phyloP scores from a whole-genome alignment of 2,113 vertebrate species.

The Scytalopus superciliaris region DNA sequence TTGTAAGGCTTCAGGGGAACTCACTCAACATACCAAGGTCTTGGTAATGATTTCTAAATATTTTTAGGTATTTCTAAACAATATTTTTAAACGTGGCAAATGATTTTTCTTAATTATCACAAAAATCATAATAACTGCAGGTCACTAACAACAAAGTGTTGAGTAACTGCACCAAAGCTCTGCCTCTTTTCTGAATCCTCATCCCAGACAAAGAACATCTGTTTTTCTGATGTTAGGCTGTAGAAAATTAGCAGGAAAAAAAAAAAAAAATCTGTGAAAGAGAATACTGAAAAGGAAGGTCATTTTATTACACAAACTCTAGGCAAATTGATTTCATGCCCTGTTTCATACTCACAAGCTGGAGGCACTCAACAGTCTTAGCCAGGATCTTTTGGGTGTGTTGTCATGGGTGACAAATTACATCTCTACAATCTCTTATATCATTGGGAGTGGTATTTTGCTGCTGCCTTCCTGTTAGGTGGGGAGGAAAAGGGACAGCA shows the following conservation, averaged over 20 bases:
- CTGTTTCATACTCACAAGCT: background rate
- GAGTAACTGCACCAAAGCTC: background rate
- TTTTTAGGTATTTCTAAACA: too few species aligned
- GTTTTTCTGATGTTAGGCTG: background rate
- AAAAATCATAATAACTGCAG: background rate
- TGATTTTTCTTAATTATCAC: background rate
- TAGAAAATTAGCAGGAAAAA: background rate
- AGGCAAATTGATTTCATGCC: background rate
- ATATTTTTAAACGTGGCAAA: background rate
- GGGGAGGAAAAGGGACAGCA: background rate
- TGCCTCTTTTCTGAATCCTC: background rate
- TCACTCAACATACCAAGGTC: background rate
- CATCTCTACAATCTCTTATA: background rate
- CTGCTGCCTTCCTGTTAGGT: background rate
- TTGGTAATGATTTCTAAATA: background rate
- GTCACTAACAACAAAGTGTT: background rate
- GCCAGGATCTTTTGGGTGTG: background rate
- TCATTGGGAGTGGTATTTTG: background rate
- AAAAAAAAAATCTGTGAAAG: background rate
- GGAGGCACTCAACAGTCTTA: accelerated
- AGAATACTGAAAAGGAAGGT: background rate
- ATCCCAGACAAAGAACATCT: background rate
- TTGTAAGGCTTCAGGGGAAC: background rate
- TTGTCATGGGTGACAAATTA: background rate
- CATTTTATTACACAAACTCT: background rate